Base-by-base conservation (phyloP, 2,888 invertebrate species). In the Oxytorus armatus region DNA sequence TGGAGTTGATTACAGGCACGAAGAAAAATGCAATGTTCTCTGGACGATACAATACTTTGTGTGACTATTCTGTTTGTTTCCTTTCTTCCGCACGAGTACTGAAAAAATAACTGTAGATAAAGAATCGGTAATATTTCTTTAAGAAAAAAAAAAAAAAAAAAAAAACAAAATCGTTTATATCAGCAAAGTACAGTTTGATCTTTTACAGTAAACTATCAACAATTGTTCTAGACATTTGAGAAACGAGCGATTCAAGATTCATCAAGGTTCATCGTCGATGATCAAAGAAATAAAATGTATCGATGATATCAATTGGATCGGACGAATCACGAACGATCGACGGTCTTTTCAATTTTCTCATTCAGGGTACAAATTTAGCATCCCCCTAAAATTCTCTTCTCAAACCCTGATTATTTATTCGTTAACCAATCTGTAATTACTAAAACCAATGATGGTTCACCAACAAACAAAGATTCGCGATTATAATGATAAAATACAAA, bases 11-110 rank as follows among this genome's bases (percentile, higher is more conserved):
- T 63, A 5, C 70, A 51, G 0, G 66, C 36, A 14, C 76, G 81
- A 10, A 86, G 68, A 70, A 90, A 90, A 7, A 86, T 66, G 42
- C 91, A 91, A 59, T 91, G 91, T 11, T 83, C 78, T 2, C 91
- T 84, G 0, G 91, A 91, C 1, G 89, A 89, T 1, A 84, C 59
- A 49, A 88, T 65, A 78, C 89, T 88, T 0, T 76, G 36, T 23
- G 90, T 88, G 2, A 86, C 14, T 18, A 91, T 86, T 18, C 86
- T 57, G 78, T 86, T 90, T 0, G 84, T 85, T 21, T 77, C 85
- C 3, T 82, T 86, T 77, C 91, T 85, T 16, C 91, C 91, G 63
- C 90, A 89, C 0, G 77, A 81, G 44, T 88, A 88, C 91, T 91
- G 68, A 21, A 88, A 87, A 68, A 33, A 59, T 57, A 44, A 36